A percentile compares a stretch with the other conserved stretches of the same genome.
Conservation (phyloP, 2,888 invertebrate genomes). For the Aporophyla nigra region DNA sequence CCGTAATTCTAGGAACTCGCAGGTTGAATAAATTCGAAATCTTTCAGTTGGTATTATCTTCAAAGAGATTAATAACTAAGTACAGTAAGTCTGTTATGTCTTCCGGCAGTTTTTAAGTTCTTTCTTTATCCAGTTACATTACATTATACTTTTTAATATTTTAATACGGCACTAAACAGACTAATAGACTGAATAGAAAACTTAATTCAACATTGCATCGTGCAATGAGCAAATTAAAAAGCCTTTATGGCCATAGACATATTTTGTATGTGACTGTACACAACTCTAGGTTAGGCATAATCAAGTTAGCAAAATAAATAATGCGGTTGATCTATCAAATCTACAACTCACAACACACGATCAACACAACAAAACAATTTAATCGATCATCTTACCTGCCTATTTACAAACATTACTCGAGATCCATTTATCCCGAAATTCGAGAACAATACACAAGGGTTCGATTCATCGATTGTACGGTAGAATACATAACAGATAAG, state of each 20-base stretch:
- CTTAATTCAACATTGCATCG: background rate
- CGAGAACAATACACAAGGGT: slow-evolving; percentile 51
- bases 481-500: slow-evolving; percentile 69
- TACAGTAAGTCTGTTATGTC: background rate
- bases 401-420: slow-evolving; percentile 34
- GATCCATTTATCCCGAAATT: slow-evolving; percentile 54
- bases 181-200: background rate
- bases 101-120: background rate
- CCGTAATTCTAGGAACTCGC: slow-evolving; percentile 17
- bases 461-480: slow-evolving; percentile 47
- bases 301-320: background rate
- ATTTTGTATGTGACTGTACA: background rate
- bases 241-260: background rate
- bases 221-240: background rate
- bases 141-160: background rate
- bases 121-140: background rate
- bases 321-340: slow-evolving; percentile 5
- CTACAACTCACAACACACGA: background rate
- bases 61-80: background rate
- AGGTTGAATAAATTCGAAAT: background rate
- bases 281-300: background rate
- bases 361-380: slow-evolving; percentile 17
- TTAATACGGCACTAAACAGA: background rate
- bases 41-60: background rate
- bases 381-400: slow-evolving; percentile 47